These are phyloP conservation scores for Nothura maculosa DNA, from an alignment of 2,797 vertebrate species.

Conservation along the genomic window DNA sequence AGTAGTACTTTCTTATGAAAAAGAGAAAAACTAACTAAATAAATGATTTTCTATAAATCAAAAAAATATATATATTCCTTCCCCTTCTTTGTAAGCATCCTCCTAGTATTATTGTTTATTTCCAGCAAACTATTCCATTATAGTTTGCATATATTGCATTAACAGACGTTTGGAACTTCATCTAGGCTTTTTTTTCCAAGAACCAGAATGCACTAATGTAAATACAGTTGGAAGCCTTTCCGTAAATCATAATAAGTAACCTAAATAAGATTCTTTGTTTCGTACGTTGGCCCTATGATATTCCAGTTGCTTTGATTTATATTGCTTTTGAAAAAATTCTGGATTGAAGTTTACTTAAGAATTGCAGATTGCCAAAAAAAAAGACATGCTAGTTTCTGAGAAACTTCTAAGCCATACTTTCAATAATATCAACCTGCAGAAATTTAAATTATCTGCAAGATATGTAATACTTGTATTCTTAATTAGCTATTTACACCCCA, in stretches of 20 bases:
- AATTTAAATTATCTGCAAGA: neutral
- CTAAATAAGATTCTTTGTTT: neutral
- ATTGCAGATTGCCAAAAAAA: neutral
- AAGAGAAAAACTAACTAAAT: neutral
- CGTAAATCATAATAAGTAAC: neutral
- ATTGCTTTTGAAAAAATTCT: neutral
- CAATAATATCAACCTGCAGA: neutral
- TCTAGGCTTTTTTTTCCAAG: neutral
- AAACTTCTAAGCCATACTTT: neutral
- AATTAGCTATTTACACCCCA: neutral
- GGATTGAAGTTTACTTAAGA: slow-evolving; percentile 8
- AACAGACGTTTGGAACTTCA: neutral
- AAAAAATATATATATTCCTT: accelerated
- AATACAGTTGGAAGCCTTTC: neutral
- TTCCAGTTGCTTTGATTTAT: neutral
- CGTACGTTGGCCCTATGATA: neutral
- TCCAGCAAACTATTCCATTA: neutral
- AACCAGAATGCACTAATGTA: neutral
- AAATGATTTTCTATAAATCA: neutral
- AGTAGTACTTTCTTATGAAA: neutral
- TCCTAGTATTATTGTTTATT: neutral
- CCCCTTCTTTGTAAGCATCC: neutral
- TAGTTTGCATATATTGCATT: neutral
- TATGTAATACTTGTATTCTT: neutral
- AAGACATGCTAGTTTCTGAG: neutral